Percentiles rank a stretch among this genome's conserved stretches.
Evolutionary conservation across 2,888 invertebrate genomes (phyloP).

Genomic region (Nyleta sp.): DNA sequence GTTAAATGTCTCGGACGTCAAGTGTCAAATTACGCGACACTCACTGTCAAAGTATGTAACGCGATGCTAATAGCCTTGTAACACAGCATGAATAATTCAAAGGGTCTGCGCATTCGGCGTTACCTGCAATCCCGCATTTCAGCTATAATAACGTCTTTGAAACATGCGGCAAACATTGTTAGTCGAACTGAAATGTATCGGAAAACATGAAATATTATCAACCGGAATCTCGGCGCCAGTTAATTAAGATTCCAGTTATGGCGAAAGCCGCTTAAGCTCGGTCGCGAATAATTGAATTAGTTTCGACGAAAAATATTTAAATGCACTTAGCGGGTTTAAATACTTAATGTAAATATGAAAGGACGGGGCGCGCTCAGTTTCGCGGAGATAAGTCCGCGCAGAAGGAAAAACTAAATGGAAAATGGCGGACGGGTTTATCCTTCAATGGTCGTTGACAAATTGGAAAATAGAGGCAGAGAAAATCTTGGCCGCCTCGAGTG

Average conservation of each 20-base stretch:
- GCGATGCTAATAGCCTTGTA: constrained; percentile 75
- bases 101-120: constrained; percentile 63
- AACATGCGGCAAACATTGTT: constrained; percentile 50
- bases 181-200: constrained; percentile 42
- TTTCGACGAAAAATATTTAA: constrained; percentile 24
- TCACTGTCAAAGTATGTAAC: constrained; percentile 78
- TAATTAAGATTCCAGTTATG: constrained; percentile 22
- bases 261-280: constrained; percentile 23
- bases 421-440: constrained; percentile 25
- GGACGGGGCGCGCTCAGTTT: not conserved
- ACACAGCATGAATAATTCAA: constrained; percentile 77
- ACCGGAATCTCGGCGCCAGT: constrained; percentile 8
- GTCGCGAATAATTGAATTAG: constrained; percentile 34
- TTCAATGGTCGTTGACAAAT: constrained; percentile 44
- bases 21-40: constrained; percentile 78
- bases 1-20: constrained; percentile 74
- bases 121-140: constrained; percentile 60
- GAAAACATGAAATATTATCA: constrained; percentile 49
- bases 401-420: constrained; percentile 14
- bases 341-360: constrained; percentile 17
- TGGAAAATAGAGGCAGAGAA: constrained; percentile 40
- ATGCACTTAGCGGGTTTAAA: constrained; percentile 16
- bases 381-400: not conserved
- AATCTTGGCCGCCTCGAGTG: constrained; percentile 15
- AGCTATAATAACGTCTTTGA: constrained; percentile 58